A percentile compares a stretch with the other conserved stretches of the same genome.
phyloP scores from a whole-genome alignment of 2,113 vertebrate species.

The Cnemophilus loriae region DNA sequence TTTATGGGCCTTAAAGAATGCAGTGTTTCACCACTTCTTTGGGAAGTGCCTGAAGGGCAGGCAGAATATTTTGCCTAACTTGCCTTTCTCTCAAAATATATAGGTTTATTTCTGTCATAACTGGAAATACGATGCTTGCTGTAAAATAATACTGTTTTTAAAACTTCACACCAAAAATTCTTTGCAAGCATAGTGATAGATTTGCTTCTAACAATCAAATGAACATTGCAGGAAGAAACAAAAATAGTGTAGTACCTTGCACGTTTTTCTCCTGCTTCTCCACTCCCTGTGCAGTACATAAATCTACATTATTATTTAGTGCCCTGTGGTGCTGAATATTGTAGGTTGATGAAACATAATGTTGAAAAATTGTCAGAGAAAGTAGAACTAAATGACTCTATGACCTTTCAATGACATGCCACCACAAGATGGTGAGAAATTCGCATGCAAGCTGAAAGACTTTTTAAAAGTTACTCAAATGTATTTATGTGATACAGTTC shows the following conservation, averaged over 20 bases:
- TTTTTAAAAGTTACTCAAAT: background rate
- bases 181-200: background rate
- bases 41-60: background rate
- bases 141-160: background rate
- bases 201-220: background rate
- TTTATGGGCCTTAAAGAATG: background rate
- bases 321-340: background rate
- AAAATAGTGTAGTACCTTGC: background rate
- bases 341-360: background rate
- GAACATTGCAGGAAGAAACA: background rate
- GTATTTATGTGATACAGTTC: background rate
- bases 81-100: background rate
- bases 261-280: background rate
- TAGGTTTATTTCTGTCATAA: background rate
- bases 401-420: background rate
- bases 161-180: background rate
- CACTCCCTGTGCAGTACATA: background rate
- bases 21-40: background rate
- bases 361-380: background rate
- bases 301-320: background rate
- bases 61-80: background rate
- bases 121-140: background rate
- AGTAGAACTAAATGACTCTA: background rate
- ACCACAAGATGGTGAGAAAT: background rate
- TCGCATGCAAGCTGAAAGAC: background rate